phyloP scores from a whole-genome alignment of 2,888 invertebrate species.

The Palloptera scutellata region DNA sequence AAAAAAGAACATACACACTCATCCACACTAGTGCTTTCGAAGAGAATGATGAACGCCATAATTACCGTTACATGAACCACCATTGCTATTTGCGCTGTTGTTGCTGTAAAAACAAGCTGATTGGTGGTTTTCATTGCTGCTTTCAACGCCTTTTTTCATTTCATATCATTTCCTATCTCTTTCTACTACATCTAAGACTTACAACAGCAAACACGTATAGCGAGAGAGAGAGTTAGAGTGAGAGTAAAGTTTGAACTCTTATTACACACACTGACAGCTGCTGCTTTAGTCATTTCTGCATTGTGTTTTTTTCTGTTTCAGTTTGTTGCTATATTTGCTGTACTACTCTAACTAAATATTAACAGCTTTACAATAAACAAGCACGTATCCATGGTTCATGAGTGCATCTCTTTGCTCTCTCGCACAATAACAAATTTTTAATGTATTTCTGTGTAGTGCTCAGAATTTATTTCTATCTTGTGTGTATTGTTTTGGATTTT shows the following conservation, averaged over 20 bases:
- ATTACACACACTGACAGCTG: conserved; percentile 1
- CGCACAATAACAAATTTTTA: too few relatives aligned
- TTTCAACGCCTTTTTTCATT: conserved; percentile 30
- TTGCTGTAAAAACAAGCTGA: conserved; percentile 30
- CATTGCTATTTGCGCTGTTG: conserved; percentile 54
- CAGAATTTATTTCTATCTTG: not conserved
- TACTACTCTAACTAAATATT: too few relatives aligned
- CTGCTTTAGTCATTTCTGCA: not conserved
- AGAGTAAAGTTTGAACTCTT: conserved; percentile 51
- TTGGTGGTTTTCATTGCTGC: not conserved
- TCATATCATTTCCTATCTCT: conserved; percentile 6
- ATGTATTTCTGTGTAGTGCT: not conserved
- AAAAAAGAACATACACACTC: conserved; percentile 9
- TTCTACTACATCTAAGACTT: conserved; percentile 1
- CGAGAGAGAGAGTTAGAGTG: conserved; percentile 18
- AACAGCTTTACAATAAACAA: too few relatives aligned
- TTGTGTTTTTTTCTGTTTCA: too few relatives aligned
- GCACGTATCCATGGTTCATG: too few relatives aligned
- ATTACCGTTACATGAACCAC: conserved; percentile 62
- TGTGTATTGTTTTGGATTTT: not conserved
- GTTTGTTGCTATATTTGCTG: too few relatives aligned
- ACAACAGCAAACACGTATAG: not conserved
- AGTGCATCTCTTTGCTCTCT: too few relatives aligned
- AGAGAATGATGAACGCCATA: conserved; percentile 61
- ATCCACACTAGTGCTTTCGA: conserved; percentile 13